Evolutionary conservation across 2,113 vertebrate species (phyloP).

Genomic region (Cheilinus undulatus): DNA sequence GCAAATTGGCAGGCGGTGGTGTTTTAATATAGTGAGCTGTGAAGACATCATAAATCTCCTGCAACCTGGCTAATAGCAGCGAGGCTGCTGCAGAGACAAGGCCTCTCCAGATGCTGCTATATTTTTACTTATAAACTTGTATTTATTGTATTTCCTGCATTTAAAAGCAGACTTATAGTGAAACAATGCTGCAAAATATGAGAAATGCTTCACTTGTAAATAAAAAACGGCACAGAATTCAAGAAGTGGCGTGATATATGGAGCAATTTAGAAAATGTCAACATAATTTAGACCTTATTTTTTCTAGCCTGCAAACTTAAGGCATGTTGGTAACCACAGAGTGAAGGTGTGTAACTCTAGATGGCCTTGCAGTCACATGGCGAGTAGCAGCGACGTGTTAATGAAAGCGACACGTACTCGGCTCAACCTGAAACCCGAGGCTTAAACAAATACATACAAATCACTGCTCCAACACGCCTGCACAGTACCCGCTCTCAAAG

Average conservation of each 20-base stretch:
- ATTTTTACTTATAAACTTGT: conserved; percentile 8
- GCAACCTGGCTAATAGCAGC: conserved; percentile 61
- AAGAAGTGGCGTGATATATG: conserved; percentile 1
- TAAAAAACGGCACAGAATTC: not conserved
- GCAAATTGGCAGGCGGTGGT: conserved; percentile 77
- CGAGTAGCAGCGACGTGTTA: conserved; percentile 58
- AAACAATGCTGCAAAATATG: not conserved
- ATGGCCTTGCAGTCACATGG: conserved; percentile 61
- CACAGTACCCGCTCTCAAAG: conserved; percentile 42
- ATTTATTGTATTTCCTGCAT: not conserved
- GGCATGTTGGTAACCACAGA: conserved; percentile 32
- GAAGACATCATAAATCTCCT: conserved; percentile 80
- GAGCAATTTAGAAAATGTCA: conserved; percentile 5
- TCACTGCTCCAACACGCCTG: conserved; percentile 47
- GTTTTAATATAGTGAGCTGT: conserved; percentile 78
- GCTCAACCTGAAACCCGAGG: conserved; percentile 64
- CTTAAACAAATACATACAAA: conserved; percentile 76
- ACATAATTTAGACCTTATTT: not conserved
- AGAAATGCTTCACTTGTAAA: not conserved
- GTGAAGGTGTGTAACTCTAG: conserved; percentile 54
- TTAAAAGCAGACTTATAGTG: not conserved
- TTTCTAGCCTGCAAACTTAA: conserved; percentile 30
- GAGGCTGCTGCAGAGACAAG: conserved; percentile 35
- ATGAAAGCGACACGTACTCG: conserved; percentile 70
- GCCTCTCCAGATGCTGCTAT: conserved; percentile 4